Base-by-base conservation (phyloP, 37 sponge, comb jelly and placozoan genomes). In the Lycopodina hypogea region DNA sequence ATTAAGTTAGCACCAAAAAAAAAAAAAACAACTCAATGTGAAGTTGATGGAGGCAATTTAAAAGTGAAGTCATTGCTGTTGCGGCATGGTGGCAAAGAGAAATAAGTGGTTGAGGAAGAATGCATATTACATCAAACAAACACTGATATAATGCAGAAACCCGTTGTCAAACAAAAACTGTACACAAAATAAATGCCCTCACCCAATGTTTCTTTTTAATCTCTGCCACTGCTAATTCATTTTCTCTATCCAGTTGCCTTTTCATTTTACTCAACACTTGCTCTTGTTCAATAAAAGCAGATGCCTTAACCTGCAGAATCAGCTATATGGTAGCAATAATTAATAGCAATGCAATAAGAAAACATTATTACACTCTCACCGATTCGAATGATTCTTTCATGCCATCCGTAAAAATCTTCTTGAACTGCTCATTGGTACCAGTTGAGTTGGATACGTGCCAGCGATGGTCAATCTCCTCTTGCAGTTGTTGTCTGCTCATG, bases 171-270 rank as follows among this genome's bases (percentile, higher is more conserved):
- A n/a, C n/a, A n/a, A n/a, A n/a, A n/a, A n/a, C n/a, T n/a, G n/a
- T n/a, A n/a, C n/a, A n/a, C n/a, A n/a, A n/a, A n/a, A n/a, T n/a
- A n/a, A n/a, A 51, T 35, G 56, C 23, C 26, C 61, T 77, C 67
- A 95, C 96, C 96, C 96, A 95, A 68, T 92, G 87, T 72, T 92
- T 92, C 76, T 89, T 95, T 90, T 95, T 95, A 6, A 93, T 92
- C 59, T 95, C 93, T 1, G 60, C 71, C 19, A 95, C 62, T 28
- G 96, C 96, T 28, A 75, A 62, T 52, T 86, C 83, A 64, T 91
- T 91, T 74, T 91, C 89, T 28, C 50, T 74, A 72, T 95, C 92
- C 21, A 75, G 78, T 60, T 94, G 91, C 29, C 68, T 77, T 62
- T 72, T 75, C 61, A 87, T 76, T 53, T 94, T 88, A 55, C 57